Base-by-base conservation (phyloP, 1,140 invertebrate species). In the Teleopsis dalmanni region DNA sequence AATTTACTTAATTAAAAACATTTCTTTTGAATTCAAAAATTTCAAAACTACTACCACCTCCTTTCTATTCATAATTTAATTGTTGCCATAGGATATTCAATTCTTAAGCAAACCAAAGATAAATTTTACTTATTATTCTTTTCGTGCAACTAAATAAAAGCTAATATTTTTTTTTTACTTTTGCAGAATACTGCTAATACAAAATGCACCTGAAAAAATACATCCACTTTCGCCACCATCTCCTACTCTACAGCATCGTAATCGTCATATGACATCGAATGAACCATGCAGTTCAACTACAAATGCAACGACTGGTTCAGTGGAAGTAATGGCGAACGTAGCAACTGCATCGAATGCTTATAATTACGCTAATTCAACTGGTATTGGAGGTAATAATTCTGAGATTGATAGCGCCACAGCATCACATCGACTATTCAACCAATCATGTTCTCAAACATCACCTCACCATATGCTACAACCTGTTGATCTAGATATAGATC, bases 141-240 rank as follows among this genome's bases (percentile, higher is more conserved):
- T 21, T 41, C 21, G 13, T 6, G 25, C 9, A 14, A 26, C 13
- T 31, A 8, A 35, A 27, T 11, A 13, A 7, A 27, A 23, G 19
- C 19, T 10, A 16, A 26, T 22, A 16, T 34, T 22, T 25, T 41
- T 40, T 26, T n/a, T 46, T 37, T 48, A 50, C 50, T 43, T 42
- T 75, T 76, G 42, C 61, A 85, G 84, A 66, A 88, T 95, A 54
- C 86, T 95, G 50, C 80, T 89, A 45, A 90, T 95, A 57, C 91
- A 95, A 76, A 92, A 91, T 72, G 87, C 85, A 33, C 87, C 87
- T 1, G 85, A 89, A 65, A 88, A 88, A 73, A 71, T 62, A 57
- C 74, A 72, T 65, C 73, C 74, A 51, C 63, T 71, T 53, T 76
- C 66, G 62, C 78, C 78, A 23, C 78, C 79, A 29, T 70, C 81